A percentile compares a stretch with the other conserved stretches of the same genome.
phyloP scores from a whole-genome alignment of 1,140 invertebrate genomes.

The Cyclina sinensis region DNA sequence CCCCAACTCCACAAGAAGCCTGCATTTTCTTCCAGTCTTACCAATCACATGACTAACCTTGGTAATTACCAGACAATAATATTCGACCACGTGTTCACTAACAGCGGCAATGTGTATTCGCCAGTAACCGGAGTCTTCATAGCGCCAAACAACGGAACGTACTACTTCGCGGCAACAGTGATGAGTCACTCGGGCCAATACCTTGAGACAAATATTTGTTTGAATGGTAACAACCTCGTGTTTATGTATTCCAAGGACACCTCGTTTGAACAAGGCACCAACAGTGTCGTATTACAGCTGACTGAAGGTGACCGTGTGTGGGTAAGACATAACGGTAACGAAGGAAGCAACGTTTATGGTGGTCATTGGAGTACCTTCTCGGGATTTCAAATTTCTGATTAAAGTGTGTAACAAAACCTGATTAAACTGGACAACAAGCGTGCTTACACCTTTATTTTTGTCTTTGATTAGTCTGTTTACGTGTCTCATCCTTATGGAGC shows the following conservation, averaged over 20 bases:
- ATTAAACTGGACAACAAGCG: too few relatives aligned
- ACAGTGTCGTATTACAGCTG: background rate
- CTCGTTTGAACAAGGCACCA: background rate
- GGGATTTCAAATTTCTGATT: background rate
- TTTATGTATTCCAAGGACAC: background rate
- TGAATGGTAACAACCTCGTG: background rate
- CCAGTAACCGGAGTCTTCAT: slow-evolving; percentile 6
- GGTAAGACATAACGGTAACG: background rate
- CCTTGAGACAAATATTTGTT: background rate
- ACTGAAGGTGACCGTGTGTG: background rate
- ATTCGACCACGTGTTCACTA: background rate
- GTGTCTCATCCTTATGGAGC: too few relatives aligned
- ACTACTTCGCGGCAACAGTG: background rate
- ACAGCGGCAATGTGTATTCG: background rate
- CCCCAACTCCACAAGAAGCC: background rate
- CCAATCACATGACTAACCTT: background rate
- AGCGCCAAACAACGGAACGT: background rate
- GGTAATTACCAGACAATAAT: slow-evolving; percentile 1
- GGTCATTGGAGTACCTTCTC: background rate
- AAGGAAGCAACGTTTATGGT: background rate
- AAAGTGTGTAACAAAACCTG: too few relatives aligned
- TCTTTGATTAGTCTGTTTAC: too few relatives aligned
- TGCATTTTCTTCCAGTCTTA: background rate
- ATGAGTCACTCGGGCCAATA: background rate
- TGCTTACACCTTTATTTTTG: too few relatives aligned